Base-by-base conservation (phyloP, 1,140 invertebrate genomes). In the Ostrea edulis region DNA sequence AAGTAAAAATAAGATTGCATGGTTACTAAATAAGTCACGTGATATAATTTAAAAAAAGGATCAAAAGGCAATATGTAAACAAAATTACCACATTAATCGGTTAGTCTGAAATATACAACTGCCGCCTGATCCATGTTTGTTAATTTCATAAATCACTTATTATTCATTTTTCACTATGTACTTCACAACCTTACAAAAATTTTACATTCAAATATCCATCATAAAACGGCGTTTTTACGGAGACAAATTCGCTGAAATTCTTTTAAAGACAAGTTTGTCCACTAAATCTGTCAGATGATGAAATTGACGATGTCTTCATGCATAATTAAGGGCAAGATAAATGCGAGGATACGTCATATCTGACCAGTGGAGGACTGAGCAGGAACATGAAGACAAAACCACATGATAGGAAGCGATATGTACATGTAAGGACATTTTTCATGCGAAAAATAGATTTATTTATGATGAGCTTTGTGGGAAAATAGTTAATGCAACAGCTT, bases 371-470 rank as follows among this genome's bases (percentile, higher is more conserved):
- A 22, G 68, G 68, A 77, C 22, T 14, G 68, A 12, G 11, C 12
- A 5, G 29, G 25, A 44, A 35, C 68, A 35, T 35, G 68, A 8
- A 77, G 22, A 25, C 55, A 77, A 35, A 35, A 35, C 68, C 68
- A 35, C 29, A 35, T 29, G 68, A 77, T 14, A 77, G 29, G 68
- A 35, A 17, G 68, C 11, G 68, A 77, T 29, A 35, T 29, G 8
- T 77, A 77, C 68, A 77, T 77, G 29, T 77, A 29, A 29, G 17
- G 29, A 29, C 68, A 77, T 77, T 77, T 77, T 77, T 77, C 68
- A 77, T 29, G 25, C 25, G 22, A 77, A 20, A 20, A 44, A 44
- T 44, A 44, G 35, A 20, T 62, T 62, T 62, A 62, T 62, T 62
- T 62, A 62, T 62, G 54, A 55, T 55, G 55, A 62, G 12, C n/a